phyloP scores from a whole-genome alignment of 53 echinoderm and acorn worm species.

The Glandiceps talaboti region DNA sequence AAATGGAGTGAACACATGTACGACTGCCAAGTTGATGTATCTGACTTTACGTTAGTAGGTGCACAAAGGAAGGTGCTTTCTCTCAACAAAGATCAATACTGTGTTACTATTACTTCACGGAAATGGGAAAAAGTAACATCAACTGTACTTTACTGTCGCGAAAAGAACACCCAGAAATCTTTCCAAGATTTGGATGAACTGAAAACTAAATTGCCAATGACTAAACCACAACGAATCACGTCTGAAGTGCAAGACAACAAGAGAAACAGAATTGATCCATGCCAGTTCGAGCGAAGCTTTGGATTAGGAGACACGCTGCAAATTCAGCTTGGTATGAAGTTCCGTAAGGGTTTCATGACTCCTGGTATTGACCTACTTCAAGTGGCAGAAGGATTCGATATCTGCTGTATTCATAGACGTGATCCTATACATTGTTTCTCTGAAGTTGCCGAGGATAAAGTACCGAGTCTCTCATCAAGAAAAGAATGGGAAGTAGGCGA shows the following conservation, averaged over 20 bases:
- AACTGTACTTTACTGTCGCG: neutral
- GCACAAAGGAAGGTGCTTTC: neutral
- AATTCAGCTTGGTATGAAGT: neutral
- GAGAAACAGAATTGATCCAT: neutral
- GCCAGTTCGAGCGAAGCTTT: neutral
- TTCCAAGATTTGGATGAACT: neutral
- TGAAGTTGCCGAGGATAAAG: neutral
- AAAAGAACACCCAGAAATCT: neutral
- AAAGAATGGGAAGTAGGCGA: neutral
- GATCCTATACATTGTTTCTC: slow-evolving; percentile 1
- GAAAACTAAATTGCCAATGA: neutral
- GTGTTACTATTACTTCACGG: neutral
- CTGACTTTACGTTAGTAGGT: neutral
- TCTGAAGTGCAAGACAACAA: neutral
- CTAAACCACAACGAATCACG: neutral
- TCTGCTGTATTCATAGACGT: neutral
- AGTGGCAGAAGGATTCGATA: neutral
- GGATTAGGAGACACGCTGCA: neutral
- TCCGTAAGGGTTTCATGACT: neutral
- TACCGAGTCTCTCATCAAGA: neutral
- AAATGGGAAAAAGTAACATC: no score
- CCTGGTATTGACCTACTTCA: neutral
- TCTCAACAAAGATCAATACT: neutral
- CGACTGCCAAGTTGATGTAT: slow-evolving; percentile 2
- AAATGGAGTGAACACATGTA: slow-evolving; percentile 55